Percentiles rank a stretch among this genome's conserved stretches.
phyloP scores from a whole-genome alignment of 2,888 invertebrate genomes.

The Morpho deidamia region DNA sequence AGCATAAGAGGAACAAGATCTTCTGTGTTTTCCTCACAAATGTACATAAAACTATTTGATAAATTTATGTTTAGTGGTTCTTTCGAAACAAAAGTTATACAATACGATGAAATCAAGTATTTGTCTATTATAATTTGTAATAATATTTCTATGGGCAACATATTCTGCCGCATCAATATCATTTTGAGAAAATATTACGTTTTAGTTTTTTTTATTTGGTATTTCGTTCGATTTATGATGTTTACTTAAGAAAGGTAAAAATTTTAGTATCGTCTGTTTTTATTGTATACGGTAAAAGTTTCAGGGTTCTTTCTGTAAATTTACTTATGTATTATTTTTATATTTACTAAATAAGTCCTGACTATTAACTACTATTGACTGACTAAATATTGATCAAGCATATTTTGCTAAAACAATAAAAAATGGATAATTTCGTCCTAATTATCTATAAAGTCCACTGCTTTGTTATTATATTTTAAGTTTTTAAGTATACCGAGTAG shows the following conservation, averaged over 20 bases:
- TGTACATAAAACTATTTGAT: slow-evolving; percentile 35
- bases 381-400: too few species aligned
- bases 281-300: not conserved
- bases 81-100: slow-evolving; percentile 54
- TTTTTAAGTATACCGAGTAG: too few species aligned
- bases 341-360: too few species aligned
- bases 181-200: slow-evolving; percentile 11
- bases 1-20: slow-evolving; percentile 39
- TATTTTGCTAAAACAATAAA: too few species aligned
- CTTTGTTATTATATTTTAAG: too few species aligned
- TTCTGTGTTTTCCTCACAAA: slow-evolving; percentile 34
- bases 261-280: not conserved
- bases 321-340: not conserved
- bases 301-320: not conserved
- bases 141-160: slow-evolving; percentile 48
- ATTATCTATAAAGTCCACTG: too few species aligned
- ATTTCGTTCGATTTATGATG: not conserved
- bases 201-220: not conserved
- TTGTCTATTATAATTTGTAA: slow-evolving; percentile 44
- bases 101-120: slow-evolving; percentile 49
- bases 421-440: too few species aligned
- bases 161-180: slow-evolving; percentile 16
- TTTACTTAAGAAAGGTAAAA: not conserved
- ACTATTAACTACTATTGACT: too few species aligned
- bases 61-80: slow-evolving; percentile 32